Evolutionary conservation across 2,888 invertebrate genomes (phyloP).

Genomic region (Heliconius erato): DNA sequence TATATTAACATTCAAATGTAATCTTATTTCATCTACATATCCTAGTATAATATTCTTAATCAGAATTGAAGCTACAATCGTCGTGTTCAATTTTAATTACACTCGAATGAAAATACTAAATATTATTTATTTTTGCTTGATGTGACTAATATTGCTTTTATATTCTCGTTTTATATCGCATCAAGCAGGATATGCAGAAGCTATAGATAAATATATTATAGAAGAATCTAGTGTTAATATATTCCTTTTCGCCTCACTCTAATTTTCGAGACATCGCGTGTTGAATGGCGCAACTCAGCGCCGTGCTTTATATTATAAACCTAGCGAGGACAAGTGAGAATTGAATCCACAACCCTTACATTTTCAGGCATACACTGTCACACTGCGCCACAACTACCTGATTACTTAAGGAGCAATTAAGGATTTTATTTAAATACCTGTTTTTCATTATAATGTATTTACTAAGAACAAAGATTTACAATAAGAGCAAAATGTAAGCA

Average conservation of each 20-base stretch:
- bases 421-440: not conserved
- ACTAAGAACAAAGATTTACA: slow-evolving; percentile 1
- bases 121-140: too few species aligned
- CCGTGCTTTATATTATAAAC: not conserved
- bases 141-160: too few species aligned
- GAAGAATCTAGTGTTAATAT: too few species aligned
- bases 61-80: too few species aligned
- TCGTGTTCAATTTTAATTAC: too few species aligned
- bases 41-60: too few species aligned
- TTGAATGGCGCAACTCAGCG: not conserved
- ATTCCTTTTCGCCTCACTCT: not conserved
- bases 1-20: too few species aligned
- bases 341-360: not conserved
- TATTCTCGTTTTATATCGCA: not conserved
- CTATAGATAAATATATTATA: too few species aligned
- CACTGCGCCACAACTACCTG: not conserved
- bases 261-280: too few species aligned
- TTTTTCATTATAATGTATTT: slow-evolving; percentile 7
- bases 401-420: not conserved
- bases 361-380: not conserved
- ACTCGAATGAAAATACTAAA: too few species aligned
- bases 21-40: too few species aligned
- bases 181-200: not conserved
- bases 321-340: not conserved
- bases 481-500: slow-evolving; percentile 37